Base-by-base conservation (phyloP, 2,888 invertebrate species). In the Athalia rosae region DNA sequence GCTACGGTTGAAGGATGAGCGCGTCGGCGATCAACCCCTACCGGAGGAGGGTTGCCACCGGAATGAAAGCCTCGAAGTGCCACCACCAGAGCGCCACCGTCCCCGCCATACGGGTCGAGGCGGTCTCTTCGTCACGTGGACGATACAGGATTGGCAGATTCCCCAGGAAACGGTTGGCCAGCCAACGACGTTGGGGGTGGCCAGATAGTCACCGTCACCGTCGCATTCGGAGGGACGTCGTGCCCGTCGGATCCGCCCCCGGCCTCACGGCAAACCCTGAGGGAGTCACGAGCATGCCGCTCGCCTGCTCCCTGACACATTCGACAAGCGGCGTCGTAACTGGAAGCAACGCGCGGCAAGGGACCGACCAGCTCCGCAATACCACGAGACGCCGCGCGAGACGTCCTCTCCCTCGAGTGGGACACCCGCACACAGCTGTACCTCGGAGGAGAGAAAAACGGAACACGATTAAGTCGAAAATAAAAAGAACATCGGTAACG, bases 261-360 rank as follows among this genome's bases (percentile, higher is more conserved):
- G 66, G 43, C 69, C 77, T 76, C 79, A 77, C 80, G 81, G 82
- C 82, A 81, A 83, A 86, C 88, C 89, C 89, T 89, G 85, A 84
- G 89, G 89, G 89, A 89, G 87, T 82, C 82, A 83, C 82, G 84
- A 84, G 85, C 88, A 84, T 84, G 87, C 87, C 86, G 88, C 85
- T 86, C 86, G 86, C 84, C 85, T 87, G 84, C 86, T 85, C 87
- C 87, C 88, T 89, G 89, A 89, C 89, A 89, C 89, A 89, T 89
- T 89, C 89, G 89, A 89, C 89, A 89, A 89, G 89, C 89, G 89
- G 88, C 89, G 88, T 88, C 88, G 89, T 89, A 89, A 89, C 89
- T 89, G 88, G 89, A 89, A 89, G 87, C 88, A 89, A 89, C 89
- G 89, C 87, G 89, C 89, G 88, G 85, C 89, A 89, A 82, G 89